phyloP scores from a whole-genome alignment of 2,888 invertebrate genomes.

The Chydorus sphaericus region DNA sequence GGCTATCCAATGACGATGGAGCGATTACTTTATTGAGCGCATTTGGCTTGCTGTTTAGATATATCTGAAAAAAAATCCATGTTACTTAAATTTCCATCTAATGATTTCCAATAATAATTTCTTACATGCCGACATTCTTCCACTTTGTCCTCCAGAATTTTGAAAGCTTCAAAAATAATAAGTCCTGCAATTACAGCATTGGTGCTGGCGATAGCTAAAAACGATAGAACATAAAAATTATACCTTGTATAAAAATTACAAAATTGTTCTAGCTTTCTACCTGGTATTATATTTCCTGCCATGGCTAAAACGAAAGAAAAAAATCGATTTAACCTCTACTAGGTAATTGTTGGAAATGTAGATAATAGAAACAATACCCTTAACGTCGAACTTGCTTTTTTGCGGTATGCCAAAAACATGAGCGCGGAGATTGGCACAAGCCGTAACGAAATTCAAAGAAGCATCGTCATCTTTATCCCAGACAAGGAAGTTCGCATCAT shows the following conservation, averaged over 20 bases:
- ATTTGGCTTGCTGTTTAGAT: constrained; percentile 32
- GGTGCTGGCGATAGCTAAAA: constrained; percentile 82
- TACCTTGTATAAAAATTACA: background rate
- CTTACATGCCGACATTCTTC: constrained; percentile 54
- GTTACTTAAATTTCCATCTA: constrained; percentile 7
- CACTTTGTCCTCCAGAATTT: constrained; percentile 49
- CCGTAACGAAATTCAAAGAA: constrained; percentile 91
- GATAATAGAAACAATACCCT: constrained; percentile 48
- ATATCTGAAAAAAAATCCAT: constrained; percentile 25
- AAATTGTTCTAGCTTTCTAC: background rate
- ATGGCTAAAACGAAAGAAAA: constrained; percentile 47
- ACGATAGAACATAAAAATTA: background rate
- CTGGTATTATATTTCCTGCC: constrained; percentile 97
- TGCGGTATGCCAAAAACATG: constrained; percentile 74
- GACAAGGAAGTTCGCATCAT: constrained; percentile 37
- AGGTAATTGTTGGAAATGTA: background rate
- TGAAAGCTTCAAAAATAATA: constrained; percentile 77
- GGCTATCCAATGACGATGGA: constrained; percentile 47
- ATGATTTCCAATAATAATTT: constrained; percentile 13
- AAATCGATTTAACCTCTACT: background rate
- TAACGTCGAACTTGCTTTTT: constrained; percentile 83
- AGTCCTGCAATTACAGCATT: constrained; percentile 95
- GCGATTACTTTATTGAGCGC: constrained; percentile 33
- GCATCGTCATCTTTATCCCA: constrained; percentile 97
- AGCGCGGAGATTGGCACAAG: constrained; percentile 84